A percentile compares a stretch with the other conserved stretches of the same genome.
phyloP scores from a whole-genome alignment of 2,888 invertebrate species.

The Orchestes rusci region DNA sequence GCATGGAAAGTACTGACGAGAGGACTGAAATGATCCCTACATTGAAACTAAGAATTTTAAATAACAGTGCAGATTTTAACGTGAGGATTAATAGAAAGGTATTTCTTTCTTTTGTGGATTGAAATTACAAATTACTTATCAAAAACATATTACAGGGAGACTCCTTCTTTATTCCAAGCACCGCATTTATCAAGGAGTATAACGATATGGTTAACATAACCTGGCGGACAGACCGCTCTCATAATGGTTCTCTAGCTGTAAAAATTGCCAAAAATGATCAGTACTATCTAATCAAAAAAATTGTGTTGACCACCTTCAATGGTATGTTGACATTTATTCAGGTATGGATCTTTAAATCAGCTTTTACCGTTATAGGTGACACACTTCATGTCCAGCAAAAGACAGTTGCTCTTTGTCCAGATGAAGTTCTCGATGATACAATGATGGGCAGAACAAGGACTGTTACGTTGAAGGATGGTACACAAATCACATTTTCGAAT shows the following conservation, averaged over 20 bases:
- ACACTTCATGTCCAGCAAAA: too few species aligned
- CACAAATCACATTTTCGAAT: constrained; percentile 17
- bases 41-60: constrained; percentile 10
- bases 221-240: constrained; percentile 9
- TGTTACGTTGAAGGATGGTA: constrained; percentile 15
- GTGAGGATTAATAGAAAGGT: constrained; percentile 16
- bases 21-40: background rate
- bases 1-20: too few species aligned
- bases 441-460: constrained; percentile 3
- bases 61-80: constrained; percentile 14
- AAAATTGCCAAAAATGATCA: constrained; percentile 10
- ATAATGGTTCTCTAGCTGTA: constrained; percentile 17
- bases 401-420: constrained; percentile 11
- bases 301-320: constrained; percentile 12
- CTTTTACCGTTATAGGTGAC: too few species aligned
- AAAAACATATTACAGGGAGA: too few species aligned
- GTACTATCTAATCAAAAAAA: constrained; percentile 16
- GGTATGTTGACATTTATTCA: constrained; percentile 8
- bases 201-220: constrained; percentile 17
- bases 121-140: too few species aligned
- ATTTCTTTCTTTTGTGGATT: too few species aligned
- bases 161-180: too few species aligned
- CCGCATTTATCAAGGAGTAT: constrained; percentile 12
- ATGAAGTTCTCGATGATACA: constrained; percentile 6
- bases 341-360: background rate